Percentiles rank a stretch among this genome's conserved stretches.
Evolutionary conservation across 2,888 invertebrate genomes (phyloP).

Genomic region (Hypercompe scribonia): DNA sequence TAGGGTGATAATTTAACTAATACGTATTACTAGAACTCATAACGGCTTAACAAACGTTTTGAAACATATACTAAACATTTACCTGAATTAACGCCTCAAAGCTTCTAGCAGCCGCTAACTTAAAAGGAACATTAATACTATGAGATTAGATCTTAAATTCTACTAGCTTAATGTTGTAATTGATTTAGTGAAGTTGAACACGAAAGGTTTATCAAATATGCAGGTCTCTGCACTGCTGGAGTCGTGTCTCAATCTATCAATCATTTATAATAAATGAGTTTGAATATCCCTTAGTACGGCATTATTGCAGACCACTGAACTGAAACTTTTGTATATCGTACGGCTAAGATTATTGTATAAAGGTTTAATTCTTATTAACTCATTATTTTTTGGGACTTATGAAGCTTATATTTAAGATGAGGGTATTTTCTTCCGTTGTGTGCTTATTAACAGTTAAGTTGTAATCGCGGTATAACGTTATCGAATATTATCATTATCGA

Average conservation of each 20-base stretch:
- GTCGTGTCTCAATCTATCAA: slow-evolving; percentile 23
- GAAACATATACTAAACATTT: background rate
- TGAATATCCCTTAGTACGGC: background rate
- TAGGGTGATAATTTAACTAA: background rate
- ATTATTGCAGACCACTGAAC: slow-evolving; percentile 4
- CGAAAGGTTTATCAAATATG: slow-evolving; percentile 48
- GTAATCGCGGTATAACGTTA: background rate
- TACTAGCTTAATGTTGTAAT: slow-evolving; percentile 17
- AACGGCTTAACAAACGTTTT: background rate
- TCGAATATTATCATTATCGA: too few species aligned
- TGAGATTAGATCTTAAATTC: slow-evolving; percentile 25
- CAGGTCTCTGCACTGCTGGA: slow-evolving; percentile 31
- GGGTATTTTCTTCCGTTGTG: background rate
- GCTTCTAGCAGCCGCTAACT: background rate
- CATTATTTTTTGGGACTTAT: background rate
- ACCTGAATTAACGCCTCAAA: background rate
- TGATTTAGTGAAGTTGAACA: slow-evolving; percentile 23
- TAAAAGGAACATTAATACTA: slow-evolving; percentile 12
- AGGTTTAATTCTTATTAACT: background rate
- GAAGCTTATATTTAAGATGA: background rate
- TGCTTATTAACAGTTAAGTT: background rate
- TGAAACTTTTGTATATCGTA: background rate
- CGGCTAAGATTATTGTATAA: background rate
- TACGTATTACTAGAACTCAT: background rate
- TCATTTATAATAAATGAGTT: slow-evolving; percentile 31